Evolutionary conservation across 1,140 invertebrate genomes (phyloP).

Genomic region (Microplitis mediator): DNA sequence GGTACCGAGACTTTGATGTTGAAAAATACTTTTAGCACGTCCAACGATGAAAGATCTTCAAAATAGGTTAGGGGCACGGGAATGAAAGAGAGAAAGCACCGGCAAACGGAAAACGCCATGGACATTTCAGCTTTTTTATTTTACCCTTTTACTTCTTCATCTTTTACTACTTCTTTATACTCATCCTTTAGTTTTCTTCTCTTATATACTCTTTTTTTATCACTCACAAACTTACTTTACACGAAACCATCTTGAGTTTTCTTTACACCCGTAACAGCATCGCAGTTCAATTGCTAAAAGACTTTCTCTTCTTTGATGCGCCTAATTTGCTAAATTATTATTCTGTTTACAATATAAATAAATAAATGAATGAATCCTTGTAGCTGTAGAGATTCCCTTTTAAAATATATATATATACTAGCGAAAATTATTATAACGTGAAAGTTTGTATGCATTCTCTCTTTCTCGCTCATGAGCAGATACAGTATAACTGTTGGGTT

Average conservation of each 20-base stretch:
- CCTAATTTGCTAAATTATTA: constrained; percentile 56
- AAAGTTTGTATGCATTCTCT: constrained; percentile 12
- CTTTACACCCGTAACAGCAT: constrained; percentile 17
- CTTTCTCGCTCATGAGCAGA: not conserved
- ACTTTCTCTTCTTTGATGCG: constrained; percentile 45
- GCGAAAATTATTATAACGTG: constrained; percentile 4
- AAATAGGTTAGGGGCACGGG: not conserved
- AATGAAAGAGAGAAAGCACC: not conserved
- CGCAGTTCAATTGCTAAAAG: constrained; percentile 29
- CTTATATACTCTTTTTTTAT: not conserved
- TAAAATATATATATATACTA: not conserved
- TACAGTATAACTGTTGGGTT: not conserved
- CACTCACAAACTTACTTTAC: not conserved
- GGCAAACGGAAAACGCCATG: constrained; percentile 16
- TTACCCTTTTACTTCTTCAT: constrained; percentile 3
- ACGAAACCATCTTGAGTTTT: constrained; percentile 2
- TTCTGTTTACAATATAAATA: constrained; percentile 40
- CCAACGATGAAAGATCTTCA: constrained; percentile 21
- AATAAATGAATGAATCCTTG: not conserved
- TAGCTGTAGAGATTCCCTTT: not conserved
- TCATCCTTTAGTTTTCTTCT: not conserved
- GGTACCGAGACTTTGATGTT: constrained; percentile 45
- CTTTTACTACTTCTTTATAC: not conserved
- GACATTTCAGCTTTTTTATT: constrained; percentile 11
- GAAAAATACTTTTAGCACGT: constrained; percentile 45